These are phyloP conservation scores for Meloe dianella DNA, from an alignment of 2,888 invertebrate species.

Conservation along the genomic window DNA sequence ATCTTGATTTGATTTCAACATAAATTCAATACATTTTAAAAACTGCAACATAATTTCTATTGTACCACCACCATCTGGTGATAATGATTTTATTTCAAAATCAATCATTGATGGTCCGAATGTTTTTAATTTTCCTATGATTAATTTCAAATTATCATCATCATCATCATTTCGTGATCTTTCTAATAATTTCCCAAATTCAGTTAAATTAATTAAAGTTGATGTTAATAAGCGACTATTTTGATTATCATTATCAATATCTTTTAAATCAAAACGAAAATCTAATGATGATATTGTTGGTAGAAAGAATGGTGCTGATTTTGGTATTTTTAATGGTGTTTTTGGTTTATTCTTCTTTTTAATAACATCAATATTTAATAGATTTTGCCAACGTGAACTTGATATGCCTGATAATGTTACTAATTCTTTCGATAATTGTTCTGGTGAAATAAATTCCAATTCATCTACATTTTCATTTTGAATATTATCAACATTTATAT, in stretches of 20 bases:
- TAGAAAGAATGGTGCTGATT: slow-evolving; percentile 94
- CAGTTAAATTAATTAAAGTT: slow-evolving; percentile 70
- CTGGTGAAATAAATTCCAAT: slow-evolving; percentile 76
- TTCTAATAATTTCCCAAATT: slow-evolving; percentile 71
- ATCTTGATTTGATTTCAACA: slow-evolving; percentile 77
- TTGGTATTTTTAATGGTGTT: slow-evolving; percentile 79
- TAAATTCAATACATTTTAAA: slow-evolving; percentile 72
- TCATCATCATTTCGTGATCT: slow-evolving; percentile 61
- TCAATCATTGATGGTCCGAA: slow-evolving; percentile 86
- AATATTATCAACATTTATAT: slow-evolving; percentile 50
- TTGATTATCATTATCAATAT: slow-evolving; percentile 55
- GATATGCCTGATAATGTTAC: slow-evolving; percentile 86
- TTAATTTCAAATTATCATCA: slow-evolving; percentile 63
- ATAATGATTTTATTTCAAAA: slow-evolving; percentile 81
- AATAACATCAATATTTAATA: slow-evolving; percentile 67
- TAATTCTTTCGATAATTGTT: slow-evolving; percentile 76
- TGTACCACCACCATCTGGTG: slow-evolving; percentile 79
- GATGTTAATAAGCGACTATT: slow-evolving; percentile 64
- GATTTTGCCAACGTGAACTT: slow-evolving; percentile 89
- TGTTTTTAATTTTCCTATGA: slow-evolving; percentile 69
- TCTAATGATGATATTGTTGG: slow-evolving; percentile 87
- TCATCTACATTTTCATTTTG: slow-evolving; percentile 60
- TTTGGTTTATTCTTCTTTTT: slow-evolving; percentile 90
- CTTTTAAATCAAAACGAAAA: slow-evolving; percentile 77
- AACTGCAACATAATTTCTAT: slow-evolving; percentile 77